phyloP scores from a whole-genome alignment of 2,113 vertebrate genomes.

The Felis catus region F.catus_Fca126_mat1.0 CM031412.1:131759001-131759500 shows the following conservation, averaged over 20 bases:
- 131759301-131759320: neutral
- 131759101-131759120: neutral
- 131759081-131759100: neutral
- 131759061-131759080: neutral
- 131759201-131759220: neutral
- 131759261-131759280: neutral
- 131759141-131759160: neutral
- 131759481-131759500: neutral
- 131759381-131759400: rapidly evolving
- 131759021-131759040: neutral
- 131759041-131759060: neutral
- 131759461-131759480: neutral
- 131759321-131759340: neutral
- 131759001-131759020: neutral
- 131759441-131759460: neutral
- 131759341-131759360: neutral
- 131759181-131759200: neutral
- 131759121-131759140: neutral
- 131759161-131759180: neutral
- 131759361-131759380: neutral
- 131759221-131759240: neutral
- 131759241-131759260: neutral
- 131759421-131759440: neutral
- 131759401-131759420: neutral
- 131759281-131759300: neutral